Base-by-base conservation (phyloP, 2,888 invertebrate species). In the Pycnomerus fuliginosus region DNA sequence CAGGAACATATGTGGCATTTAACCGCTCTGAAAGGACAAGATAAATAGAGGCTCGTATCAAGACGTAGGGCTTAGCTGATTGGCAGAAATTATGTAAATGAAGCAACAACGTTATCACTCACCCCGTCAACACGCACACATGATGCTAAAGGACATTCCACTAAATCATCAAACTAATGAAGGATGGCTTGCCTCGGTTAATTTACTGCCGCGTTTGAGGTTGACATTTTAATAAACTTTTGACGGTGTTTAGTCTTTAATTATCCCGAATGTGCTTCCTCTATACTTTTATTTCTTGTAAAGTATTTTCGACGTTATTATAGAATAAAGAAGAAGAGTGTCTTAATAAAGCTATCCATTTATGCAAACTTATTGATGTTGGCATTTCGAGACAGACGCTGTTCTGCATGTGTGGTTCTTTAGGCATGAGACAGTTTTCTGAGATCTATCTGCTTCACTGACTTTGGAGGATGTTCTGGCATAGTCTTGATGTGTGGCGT, bases 1-100 rank as follows among this genome's bases (percentile, higher is more conserved):
- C 70, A 67, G 65, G 51, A 68, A 71, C 67, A 69, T 62, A 71
- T 70, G 70, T 69, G 69, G 68, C 66, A 62, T 67, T 67, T 68
- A 70, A 71, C 60, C 58, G 60, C 58, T 61, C 52, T 52, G 58
- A 65, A 68, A 64, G 62, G 68, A 58, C 64, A 65, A 69, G 69
- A 69, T 64, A 58, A 59, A 71, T 69, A 55, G 58, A 50, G 49
- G 55, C 47, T 53, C 49, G 54, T 46, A 53, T 53, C 58, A 70
- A 68, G 71, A 71, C 64, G 59, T 62, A 71, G 60, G 52, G 64
- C 55, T 60, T 59, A 44, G 58, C 53, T 70, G 70, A 71, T 71
- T 71, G 71, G 67, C 64, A 61, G 65, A 66, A 71, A 71, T 71
- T 71, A 68, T 60, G 64, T 67, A 64, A 68, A 68, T 63, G 62